A percentile compares a stretch with the other conserved stretches of the same genome.
Conservation (phyloP, 2,888 invertebrate genomes). For the Gonocerus acuteangulatus region DNA sequence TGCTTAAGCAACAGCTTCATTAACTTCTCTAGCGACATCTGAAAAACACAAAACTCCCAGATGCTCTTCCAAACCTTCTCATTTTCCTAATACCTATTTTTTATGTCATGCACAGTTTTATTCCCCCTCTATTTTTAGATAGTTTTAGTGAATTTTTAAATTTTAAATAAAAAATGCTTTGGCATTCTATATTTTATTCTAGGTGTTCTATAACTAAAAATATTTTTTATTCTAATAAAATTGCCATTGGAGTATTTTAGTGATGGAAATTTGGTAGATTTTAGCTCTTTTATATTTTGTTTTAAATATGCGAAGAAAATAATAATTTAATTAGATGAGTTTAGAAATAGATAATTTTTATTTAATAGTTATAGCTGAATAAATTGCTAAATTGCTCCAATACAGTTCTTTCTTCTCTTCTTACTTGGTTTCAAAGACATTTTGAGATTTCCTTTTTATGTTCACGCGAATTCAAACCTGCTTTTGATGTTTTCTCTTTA, state of each 20-base stretch:
- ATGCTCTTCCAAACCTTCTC: too few relatives aligned
- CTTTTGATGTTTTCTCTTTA: slow-evolving; percentile 25
- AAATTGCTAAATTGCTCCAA: slow-evolving; percentile 27
- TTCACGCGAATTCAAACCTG: slow-evolving; percentile 19
- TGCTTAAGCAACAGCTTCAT: slow-evolving; percentile 21
- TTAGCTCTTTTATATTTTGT: background rate
- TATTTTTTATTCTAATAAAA: background rate
- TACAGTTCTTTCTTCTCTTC: background rate
- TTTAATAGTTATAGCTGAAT: slow-evolving; percentile 12
- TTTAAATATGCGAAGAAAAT: background rate
- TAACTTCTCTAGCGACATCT: background rate
- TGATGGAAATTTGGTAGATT: slow-evolving; percentile 12
- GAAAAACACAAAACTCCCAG: too few relatives aligned
- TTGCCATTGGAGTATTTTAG: slow-evolving; percentile 21
- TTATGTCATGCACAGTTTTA: slow-evolving; percentile 17
- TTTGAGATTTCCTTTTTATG: slow-evolving; percentile 9
- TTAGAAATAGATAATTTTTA: background rate
- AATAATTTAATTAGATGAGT: background rate
- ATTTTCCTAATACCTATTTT: background rate
- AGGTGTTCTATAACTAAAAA: slow-evolving; percentile 9
- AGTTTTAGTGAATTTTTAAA: slow-evolving; percentile 14
- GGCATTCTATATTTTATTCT: slow-evolving; percentile 11
- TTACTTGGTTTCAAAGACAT: background rate
- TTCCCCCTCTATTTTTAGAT: slow-evolving; percentile 1
- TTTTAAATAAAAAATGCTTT: slow-evolving; percentile 5